A percentile compares a stretch with the other conserved stretches of the same genome.
These are phyloP conservation scores for Nomada ferruginata DNA, from an alignment of 2,888 invertebrate species.

Conservation along the genomic window DNA sequence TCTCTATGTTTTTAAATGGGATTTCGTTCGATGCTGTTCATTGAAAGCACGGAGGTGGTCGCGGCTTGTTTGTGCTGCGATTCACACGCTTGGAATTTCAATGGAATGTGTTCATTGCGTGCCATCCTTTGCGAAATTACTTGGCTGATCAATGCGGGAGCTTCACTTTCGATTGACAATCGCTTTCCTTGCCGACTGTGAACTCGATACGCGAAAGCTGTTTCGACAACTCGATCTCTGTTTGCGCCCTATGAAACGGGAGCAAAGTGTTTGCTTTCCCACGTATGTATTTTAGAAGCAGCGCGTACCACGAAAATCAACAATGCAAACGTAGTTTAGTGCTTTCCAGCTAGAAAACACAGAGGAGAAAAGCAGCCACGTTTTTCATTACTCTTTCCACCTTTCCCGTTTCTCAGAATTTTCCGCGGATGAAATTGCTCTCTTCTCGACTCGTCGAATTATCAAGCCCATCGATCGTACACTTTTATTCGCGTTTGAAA, in stretches of 20 bases:
- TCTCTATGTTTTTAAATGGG: slow-evolving; percentile 20
- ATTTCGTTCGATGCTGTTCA: slow-evolving; percentile 32
- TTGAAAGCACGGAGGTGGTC: slow-evolving; percentile 10
- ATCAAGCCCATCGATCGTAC: not conserved
- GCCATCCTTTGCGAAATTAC: slow-evolving; percentile 29
- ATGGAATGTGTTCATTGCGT: slow-evolving; percentile 41
- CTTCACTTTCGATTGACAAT: slow-evolving; percentile 20
- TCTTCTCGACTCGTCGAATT: not conserved
- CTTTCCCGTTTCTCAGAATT: not conserved
- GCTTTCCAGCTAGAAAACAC: not conserved
- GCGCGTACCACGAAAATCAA: not conserved
- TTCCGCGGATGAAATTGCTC: not conserved
- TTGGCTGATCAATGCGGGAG: slow-evolving; percentile 1
- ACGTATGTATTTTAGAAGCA: too few species aligned
- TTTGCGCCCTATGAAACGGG: too few species aligned
- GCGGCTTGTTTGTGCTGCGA: slow-evolving; percentile 18
- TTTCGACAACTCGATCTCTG: not conserved
- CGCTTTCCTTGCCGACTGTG: not conserved
- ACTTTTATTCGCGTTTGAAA: not conserved
- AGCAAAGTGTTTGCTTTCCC: too few species aligned
- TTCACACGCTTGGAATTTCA: slow-evolving; percentile 42
- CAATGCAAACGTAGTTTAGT: not conserved
- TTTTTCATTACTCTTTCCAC: not conserved
- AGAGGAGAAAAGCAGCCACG: not conserved
- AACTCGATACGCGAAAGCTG: not conserved